Percentiles rank a stretch among this genome's conserved stretches.
phyloP scores from a whole-genome alignment of 2,797 vertebrate genomes.

The Rhinoraja longicauda region DNA sequence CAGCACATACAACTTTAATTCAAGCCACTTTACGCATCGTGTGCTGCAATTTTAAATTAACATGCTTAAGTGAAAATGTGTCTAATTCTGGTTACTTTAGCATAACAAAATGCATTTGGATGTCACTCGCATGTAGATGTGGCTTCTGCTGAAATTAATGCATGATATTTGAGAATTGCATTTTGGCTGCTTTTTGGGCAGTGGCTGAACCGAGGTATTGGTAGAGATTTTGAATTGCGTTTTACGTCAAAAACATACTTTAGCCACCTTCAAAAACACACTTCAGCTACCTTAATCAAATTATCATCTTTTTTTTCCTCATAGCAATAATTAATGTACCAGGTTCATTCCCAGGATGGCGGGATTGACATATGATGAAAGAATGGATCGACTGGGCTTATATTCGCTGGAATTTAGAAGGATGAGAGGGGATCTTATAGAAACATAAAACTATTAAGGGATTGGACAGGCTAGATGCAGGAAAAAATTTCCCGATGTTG shows the following conservation, averaged over 20 bases:
- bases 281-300: background rate
- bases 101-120: background rate
- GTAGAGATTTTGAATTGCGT: background rate
- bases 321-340: background rate
- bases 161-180: background rate
- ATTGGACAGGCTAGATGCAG: too few species aligned
- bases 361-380: too few species aligned
- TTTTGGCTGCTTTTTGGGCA: background rate
- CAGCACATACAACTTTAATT: background rate
- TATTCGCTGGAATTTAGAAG: too few species aligned
- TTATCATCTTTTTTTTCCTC: background rate
- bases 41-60: background rate
- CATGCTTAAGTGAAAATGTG: too few species aligned
- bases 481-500: too few species aligned
- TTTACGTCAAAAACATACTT: background rate
- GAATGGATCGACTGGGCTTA: too few species aligned
- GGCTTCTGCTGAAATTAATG: background rate
- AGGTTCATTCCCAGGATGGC: too few species aligned
- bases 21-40: background rate
- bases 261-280: background rate
- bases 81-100: background rate
- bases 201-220: background rate
- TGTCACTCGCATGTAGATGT: background rate
- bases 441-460: too few species aligned
- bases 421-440: too few species aligned